Base-by-base conservation (phyloP, 2,888 invertebrate genomes). In the Lasioglossum marginatum region DNA sequence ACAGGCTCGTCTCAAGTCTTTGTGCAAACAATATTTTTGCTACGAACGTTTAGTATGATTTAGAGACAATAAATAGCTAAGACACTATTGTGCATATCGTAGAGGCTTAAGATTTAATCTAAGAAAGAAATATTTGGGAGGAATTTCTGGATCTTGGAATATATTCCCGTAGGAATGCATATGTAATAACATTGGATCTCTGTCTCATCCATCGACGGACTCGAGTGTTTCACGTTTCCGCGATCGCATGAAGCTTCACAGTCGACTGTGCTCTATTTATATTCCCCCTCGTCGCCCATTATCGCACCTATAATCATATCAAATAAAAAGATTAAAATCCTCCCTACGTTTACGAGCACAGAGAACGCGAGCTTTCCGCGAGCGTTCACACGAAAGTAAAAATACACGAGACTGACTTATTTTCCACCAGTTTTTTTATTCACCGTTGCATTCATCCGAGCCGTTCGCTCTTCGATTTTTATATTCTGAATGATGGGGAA, bases 391-490 rank as follows among this genome's bases (percentile, higher is more conserved):
- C 12, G 27, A 14, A 31, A 60, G 31, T 5, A 52, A 37, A 70
- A 75, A 66, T 45, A 57, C 31, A 16, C 27, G 43, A 34, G 73
- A 34, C 45, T 34, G 40, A 66, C 84, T 86, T 77, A 71, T 80
- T 48, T 43, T 4, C 23, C 12, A 2, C 40, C 2, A n/a, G 40
- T 37, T 43, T 60, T 74, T 68, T 34, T 10, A 5, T 34, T 23
- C 3, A 2, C 0, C 4, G 23, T 14, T n/a, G 60, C 34, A 71
- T 66, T 45, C 57, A 84, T 71, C 71, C 23, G 23, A n/a, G 23
- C 37, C 2, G 5, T 10, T 34, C n/a, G 43, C 16, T 85, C 72
- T 45, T 19, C 43, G 52, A 74, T 77, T 68, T 52, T 34, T 34
- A 66, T 66, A 60, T 14, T 27, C 14, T 4, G 4, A 60, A 27